Percentiles rank a stretch among this genome's conserved stretches.
These are phyloP conservation scores for Brachionus rubens DNA, from an alignment of 1,140 invertebrate genomes.

Conservation along the genomic window DNA sequence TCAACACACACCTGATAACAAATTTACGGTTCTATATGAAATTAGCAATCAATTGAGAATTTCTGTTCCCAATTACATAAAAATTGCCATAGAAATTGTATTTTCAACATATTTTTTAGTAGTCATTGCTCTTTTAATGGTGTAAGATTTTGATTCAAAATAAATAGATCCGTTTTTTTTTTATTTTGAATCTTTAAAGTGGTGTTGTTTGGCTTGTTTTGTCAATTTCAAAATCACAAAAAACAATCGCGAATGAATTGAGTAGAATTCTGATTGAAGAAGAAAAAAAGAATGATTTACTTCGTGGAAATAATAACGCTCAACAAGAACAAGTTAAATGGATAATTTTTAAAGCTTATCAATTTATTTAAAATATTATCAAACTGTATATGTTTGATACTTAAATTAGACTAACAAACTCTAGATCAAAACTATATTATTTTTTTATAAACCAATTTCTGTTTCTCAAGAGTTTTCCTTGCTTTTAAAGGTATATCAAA, in stretches of 20 bases:
- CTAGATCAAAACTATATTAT: too few relatives aligned
- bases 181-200: not conserved
- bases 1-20: not conserved
- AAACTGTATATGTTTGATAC: too few relatives aligned
- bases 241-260: not conserved
- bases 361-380: too few relatives aligned
- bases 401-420: too few relatives aligned
- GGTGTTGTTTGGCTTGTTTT: not conserved
- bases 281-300: not conserved
- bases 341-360: not conserved
- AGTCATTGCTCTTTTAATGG: not conserved
- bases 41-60: not conserved
- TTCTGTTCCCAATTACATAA: not conserved
- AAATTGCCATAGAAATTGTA: not conserved
- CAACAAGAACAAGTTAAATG: not conserved
- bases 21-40: slow-evolving; percentile 1
- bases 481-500: too few relatives aligned
- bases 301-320: not conserved
- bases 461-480: too few relatives aligned
- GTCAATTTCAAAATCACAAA: not conserved
- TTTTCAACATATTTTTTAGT: slow-evolving; percentile 16
- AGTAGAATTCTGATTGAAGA: not conserved
- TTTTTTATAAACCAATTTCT: too few relatives aligned
- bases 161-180: too few relatives aligned
- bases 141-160: not conserved